phyloP scores from a whole-genome alignment of 2,888 invertebrate genomes.

The Polydrusus pterygomalis region DNA sequence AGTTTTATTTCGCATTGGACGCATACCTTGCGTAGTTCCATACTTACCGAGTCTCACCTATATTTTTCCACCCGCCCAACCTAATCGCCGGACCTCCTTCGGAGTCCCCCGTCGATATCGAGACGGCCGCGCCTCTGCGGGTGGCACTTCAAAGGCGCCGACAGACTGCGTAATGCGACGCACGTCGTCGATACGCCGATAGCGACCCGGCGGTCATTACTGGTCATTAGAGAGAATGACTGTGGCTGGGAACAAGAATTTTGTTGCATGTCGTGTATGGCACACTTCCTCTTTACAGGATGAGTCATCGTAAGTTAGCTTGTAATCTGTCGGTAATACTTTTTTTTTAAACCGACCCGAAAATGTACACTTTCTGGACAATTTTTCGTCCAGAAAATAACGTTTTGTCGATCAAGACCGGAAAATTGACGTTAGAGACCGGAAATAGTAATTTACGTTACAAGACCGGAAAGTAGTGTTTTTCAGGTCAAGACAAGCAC shows the following conservation, averaged over 20 bases:
- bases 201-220: conserved; percentile 59
- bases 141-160: conserved; percentile 68
- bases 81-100: conserved; percentile 21
- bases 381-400: too few species aligned
- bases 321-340: too few species aligned
- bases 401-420: too few species aligned
- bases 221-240: conserved; percentile 70
- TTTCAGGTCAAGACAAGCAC: too few species aligned
- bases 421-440: too few species aligned
- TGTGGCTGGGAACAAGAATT: conserved; percentile 57
- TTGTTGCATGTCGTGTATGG: conserved; percentile 49
- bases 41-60: conserved; percentile 26
- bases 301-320: neutral
- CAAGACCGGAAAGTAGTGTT: too few species aligned
- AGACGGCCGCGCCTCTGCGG: conserved; percentile 63
- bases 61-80: conserved; percentile 38
- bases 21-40: too few species aligned
- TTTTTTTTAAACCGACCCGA: too few species aligned
- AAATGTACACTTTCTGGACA: too few species aligned
- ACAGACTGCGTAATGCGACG: conserved; percentile 68
- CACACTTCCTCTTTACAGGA: conserved; percentile 50
- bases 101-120: conserved; percentile 48
- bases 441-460: too few species aligned
- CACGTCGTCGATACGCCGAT: conserved; percentile 69
- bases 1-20: too few species aligned